A percentile compares a stretch with the other conserved stretches of the same genome.
phyloP scores from a whole-genome alignment of 2,113 vertebrate species.

The Danionella cerebrum region DNA sequence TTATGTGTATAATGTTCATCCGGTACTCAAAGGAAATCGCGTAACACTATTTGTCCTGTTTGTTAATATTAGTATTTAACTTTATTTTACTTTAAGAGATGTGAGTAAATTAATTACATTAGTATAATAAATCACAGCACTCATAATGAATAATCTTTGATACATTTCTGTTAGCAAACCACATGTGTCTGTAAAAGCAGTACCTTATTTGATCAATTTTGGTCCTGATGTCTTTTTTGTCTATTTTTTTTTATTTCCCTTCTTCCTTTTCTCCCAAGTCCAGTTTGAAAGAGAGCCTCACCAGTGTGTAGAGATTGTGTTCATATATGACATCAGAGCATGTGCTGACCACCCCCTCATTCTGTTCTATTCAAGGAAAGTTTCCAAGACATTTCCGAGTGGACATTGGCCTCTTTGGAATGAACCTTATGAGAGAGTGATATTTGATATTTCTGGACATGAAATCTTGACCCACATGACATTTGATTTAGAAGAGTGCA shows the following conservation, averaged over 20 bases:
- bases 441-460: neutral
- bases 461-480: neutral
- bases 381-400: neutral
- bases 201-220: neutral
- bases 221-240: neutral
- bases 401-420: neutral
- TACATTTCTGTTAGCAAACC: neutral
- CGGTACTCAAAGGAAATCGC: too few relatives aligned
- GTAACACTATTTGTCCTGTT: too few relatives aligned
- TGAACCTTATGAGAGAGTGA: neutral
- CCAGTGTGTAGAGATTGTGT: neutral
- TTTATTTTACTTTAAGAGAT: too few relatives aligned
- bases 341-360: neutral
- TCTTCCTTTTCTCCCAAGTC: neutral
- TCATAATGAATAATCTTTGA: too few relatives aligned
- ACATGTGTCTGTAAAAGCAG: neutral
- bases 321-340: neutral
- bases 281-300: neutral
- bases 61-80: too few relatives aligned
- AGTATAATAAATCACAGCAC: too few relatives aligned
- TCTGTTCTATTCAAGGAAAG: constrained; percentile 10
- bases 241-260: neutral
- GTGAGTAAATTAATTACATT: too few relatives aligned
- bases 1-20: too few relatives aligned
- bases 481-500: neutral